Evolutionary conservation across 2,797 vertebrate species (phyloP), one percentile per base, ranked within the genome.

Genomic region (Sebastes trivittatus): DNA sequence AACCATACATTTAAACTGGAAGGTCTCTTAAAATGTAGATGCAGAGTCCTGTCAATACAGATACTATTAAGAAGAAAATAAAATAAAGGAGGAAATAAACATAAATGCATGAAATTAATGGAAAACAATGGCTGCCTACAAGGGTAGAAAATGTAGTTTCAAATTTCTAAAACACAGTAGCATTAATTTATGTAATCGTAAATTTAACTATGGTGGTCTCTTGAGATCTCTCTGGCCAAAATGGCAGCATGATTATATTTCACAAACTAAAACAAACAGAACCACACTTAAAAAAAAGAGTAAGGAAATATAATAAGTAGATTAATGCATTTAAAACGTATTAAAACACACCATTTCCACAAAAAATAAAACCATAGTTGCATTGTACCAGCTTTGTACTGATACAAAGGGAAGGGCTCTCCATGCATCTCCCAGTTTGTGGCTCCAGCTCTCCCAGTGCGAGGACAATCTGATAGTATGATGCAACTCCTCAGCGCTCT

Each of bases 401-500:
- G 52, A 38, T 32, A 18, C 11, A 18, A 29, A 27, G n/a, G 13
- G n/a, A 61, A 61, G 3, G 13, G 13, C 56, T 56, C n/a, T 25
- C 9, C 27, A 6, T 74, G 46, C n/a, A 8, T 49, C 30, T 67
- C 60, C 62, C 70, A 80, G 46, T 81, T 20, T 27, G 52, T 46
- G 46, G 23, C 64, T 32, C 62, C 16, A 70, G 63, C 42, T 25
- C 25, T 63, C 22, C 59, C 77, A 81, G 42, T 65, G 2, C 3
- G 22, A 76, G 66, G 49, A 56, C 36, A 46, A 42, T 38, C 29
- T 62, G 82, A 83, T 42, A 22, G 70, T 76, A 82, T 87, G 78
- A 90, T 75, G 77, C 82, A 88, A 86, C 67, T 72, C 36, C 59
- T 54, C n/a, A 1, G 3, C 16, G 23, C 27, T 66, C 38, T 83